Evolutionary conservation across 2,113 vertebrate genomes (phyloP), one percentile per base, ranked within the genome.

Genomic region (Leptocoma aspasia): DNA sequence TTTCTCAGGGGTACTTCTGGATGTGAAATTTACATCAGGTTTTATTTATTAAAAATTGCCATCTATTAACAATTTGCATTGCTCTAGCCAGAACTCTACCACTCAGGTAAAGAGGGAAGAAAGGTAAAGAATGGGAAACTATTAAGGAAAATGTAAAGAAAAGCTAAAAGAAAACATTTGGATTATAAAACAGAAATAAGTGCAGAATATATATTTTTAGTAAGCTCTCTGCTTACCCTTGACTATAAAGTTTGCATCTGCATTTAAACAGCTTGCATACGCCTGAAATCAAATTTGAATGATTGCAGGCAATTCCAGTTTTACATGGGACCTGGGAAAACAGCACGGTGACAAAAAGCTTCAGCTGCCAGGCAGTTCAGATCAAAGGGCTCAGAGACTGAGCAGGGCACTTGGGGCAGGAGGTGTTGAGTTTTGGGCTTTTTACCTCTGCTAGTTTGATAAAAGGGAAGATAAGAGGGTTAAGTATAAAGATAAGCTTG

Each of bases 191-290:
- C 15, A 64, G 57, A 66, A 73, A 59, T 73, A 89, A 89, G 50
- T 64, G 61, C n/a, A 82, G 82, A 82, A 89, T 60, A 60, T 61
- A 27, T 91, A 86, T 92, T 86, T 94, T 96, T 89, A 84, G 72
- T 66, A 93, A 94, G 82, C 72, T 84, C 72, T 78, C 47, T 91
- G 64, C 76, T 91, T 82, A 68, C 60, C 63, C 80, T 91, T 50
- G 82, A 69, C 85, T 97, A 64, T 94, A 83, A 95, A 95, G 68
- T 95, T 91, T 96, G 56, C 90, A 83, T 95, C 95, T 97, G 95
- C 96, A 95, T 96, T 97, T 96, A 86, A 97, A 91, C 88, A 87
- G 60, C 73, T 85, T 63, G 53, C 68, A 76, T 73, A 57, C 0
- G 0, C 66, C 91, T 70, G 70, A 91, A 92, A 96, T 96, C 75